A percentile compares a stretch with the other conserved stretches of the same genome.
Evolutionary conservation across 2,797 vertebrate species (phyloP).

Genomic region (Cyclura pinguis): DNA sequence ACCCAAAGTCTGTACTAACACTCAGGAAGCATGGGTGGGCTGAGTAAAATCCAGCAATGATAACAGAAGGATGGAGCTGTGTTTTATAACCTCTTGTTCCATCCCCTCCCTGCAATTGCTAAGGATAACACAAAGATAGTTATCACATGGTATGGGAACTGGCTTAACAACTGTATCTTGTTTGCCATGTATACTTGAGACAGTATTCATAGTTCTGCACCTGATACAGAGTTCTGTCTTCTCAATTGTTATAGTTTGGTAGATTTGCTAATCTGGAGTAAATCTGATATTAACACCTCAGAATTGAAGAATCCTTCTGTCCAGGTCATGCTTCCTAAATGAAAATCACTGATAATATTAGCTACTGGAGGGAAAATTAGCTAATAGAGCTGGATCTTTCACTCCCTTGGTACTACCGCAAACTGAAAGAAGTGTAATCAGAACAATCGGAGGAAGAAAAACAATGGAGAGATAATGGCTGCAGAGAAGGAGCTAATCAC

Average conservation of each 20-base stretch:
- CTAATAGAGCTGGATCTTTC: neutral
- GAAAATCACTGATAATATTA: conserved; percentile 8
- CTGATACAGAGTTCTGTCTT: too few species aligned
- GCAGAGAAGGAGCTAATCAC: conserved; percentile 17
- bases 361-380: neutral
- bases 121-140: too few species aligned
- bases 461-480: neutral
- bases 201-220: neutral
- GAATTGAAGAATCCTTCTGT: neutral
- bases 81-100: too few species aligned
- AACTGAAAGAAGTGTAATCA: neutral
- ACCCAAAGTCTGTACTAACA: too few species aligned
- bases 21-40: too few species aligned
- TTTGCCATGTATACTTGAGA: neutral
- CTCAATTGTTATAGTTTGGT: neutral
- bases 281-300: neutral
- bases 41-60: too few species aligned
- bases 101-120: too few species aligned
- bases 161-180: neutral
- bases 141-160: neutral
- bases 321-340: neutral
- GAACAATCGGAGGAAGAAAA: neutral
- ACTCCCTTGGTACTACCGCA: neutral
- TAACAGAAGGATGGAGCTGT: too few species aligned
- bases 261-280: neutral